These are phyloP conservation scores for Drosophila miranda DNA, from an alignment of 1,140 invertebrate species.

Conservation along the genomic window DNA sequence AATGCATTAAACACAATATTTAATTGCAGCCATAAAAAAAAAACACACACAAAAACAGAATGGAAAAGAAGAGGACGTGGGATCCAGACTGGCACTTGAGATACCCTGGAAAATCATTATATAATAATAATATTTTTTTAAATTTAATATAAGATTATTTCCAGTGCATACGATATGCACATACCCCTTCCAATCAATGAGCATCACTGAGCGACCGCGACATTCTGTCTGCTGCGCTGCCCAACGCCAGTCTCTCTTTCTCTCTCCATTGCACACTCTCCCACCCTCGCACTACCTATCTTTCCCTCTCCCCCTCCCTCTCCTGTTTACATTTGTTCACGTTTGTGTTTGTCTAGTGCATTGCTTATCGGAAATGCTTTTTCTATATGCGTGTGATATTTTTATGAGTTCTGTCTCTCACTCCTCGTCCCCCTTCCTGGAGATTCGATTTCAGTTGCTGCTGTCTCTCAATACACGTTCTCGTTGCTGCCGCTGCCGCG, in stretches of 20 bases:
- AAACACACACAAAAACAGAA: neutral
- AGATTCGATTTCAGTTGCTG: conserved; percentile 58
- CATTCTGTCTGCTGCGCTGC: too few species aligned
- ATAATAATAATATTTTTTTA: too few species aligned
- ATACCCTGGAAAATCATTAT: too few species aligned
- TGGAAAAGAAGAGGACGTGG: conserved; percentile 29
- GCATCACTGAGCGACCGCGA: too few species aligned
- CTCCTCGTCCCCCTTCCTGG: conserved; percentile 13
- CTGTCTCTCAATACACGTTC: conserved; percentile 4
- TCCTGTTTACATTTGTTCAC: conserved; percentile 42
- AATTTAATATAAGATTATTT: too few species aligned
- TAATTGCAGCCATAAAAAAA: conserved; percentile 71
- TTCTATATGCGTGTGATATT: conserved; percentile 74
- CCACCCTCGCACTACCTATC: neutral
- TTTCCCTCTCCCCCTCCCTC: conserved; percentile 1
- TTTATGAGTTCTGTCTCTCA: conserved; percentile 53
- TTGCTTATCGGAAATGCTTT: conserved; percentile 72
- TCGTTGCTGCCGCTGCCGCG: conserved; percentile 25
- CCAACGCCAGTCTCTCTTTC: too few species aligned
- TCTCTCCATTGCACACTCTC: too few species aligned
- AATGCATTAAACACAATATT: conserved; percentile 79
- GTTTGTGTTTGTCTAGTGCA: conserved; percentile 68
- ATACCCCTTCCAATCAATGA: too few species aligned
- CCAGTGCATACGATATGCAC: too few species aligned
- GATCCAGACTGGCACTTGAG: neutral